Conservation (phyloP, 2,888 invertebrate genomes). For the Seira ritae region DNA sequence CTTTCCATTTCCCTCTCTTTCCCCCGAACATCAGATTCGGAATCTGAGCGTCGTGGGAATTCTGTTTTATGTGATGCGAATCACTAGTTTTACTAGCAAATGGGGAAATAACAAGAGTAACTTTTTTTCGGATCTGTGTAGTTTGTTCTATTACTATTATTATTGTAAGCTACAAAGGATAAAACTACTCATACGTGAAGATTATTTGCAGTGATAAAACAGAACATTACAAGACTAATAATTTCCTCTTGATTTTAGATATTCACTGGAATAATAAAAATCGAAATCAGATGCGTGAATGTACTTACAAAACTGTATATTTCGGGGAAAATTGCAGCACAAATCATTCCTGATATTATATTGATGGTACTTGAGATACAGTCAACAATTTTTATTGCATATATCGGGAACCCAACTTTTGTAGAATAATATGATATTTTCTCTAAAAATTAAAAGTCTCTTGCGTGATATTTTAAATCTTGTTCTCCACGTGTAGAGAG, state of each 20-base stretch:
- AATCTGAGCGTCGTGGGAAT: constrained; percentile 48
- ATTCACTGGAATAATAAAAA: not conserved
- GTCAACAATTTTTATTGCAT: too few relatives aligned
- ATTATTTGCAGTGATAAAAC: not conserved
- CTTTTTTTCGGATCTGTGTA: not conserved
- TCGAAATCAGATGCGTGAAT: not conserved
- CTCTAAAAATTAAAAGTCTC: not conserved
- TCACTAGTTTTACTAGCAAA: not conserved
- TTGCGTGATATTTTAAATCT: too few relatives aligned
- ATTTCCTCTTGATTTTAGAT: not conserved
- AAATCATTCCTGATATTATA: too few relatives aligned
- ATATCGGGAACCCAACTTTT: too few relatives aligned
- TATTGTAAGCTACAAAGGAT: not conserved
- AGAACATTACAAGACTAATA: not conserved
- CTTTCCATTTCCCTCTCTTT: not conserved
- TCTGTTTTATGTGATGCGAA: constrained; percentile 43
- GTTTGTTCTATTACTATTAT: not conserved
- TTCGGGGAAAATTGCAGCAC: too few relatives aligned
- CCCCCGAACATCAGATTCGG: not conserved
- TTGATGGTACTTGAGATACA: too few relatives aligned
- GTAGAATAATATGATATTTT: too few relatives aligned
- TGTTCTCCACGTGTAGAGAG: not conserved
- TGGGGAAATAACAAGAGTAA: not conserved
- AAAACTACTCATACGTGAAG: not conserved
- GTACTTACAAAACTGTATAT: too few relatives aligned